phyloP scores from a whole-genome alignment of 1,140 invertebrate genomes.

The Aphelinus certus region DNA sequence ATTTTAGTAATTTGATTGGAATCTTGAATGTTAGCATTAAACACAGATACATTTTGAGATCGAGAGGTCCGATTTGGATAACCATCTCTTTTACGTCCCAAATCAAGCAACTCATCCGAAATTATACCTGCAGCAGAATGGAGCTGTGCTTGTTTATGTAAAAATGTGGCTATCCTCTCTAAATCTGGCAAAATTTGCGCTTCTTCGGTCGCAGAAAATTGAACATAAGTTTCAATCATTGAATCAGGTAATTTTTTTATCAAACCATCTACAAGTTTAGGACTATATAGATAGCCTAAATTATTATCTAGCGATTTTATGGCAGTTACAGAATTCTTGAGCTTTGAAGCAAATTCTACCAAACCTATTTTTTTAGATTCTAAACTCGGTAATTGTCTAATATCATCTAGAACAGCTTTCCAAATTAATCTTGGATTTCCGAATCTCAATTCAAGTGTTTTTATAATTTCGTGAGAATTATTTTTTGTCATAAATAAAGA shows the following conservation, averaged over 20 bases:
- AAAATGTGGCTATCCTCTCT: too few species aligned
- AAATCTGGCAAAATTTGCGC: too few species aligned
- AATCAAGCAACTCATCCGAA: too few species aligned
- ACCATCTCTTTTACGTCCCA: neutral
- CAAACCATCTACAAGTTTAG: neutral
- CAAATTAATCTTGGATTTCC: conserved; percentile 1
- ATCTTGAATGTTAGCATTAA: neutral
- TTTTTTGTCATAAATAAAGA: neutral
- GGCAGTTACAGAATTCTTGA: neutral
- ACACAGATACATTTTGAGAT: too few species aligned
- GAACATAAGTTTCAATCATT: neutral
- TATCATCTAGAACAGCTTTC: neutral
- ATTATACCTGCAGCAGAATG: too few species aligned
- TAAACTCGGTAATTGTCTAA: conserved; percentile 1
- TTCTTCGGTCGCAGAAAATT: neutral
- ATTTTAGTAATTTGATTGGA: neutral
- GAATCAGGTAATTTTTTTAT: neutral
- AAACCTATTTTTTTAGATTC: neutral
- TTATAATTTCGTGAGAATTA: neutral
- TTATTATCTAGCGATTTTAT: neutral
- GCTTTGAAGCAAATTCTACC: neutral
- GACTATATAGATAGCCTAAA: conserved; percentile 4
- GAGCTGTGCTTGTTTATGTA: too few species aligned
- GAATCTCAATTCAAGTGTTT: conserved; percentile 5
- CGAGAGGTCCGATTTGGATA: too few species aligned